Conservation (phyloP, 2,888 invertebrate species). For the Taenaris catops region DNA sequence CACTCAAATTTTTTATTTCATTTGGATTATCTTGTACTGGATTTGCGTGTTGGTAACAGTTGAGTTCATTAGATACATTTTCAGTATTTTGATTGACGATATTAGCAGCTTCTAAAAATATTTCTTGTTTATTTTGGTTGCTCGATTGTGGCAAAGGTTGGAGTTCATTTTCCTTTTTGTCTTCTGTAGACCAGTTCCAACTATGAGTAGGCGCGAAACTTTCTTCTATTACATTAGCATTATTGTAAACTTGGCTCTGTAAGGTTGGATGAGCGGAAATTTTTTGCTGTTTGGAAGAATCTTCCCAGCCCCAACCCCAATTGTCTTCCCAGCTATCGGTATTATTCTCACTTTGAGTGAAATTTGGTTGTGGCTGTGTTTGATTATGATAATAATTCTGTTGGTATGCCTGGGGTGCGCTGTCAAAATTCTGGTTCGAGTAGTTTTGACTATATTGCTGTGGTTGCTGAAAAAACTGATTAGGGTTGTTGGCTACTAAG, state of each 20-base stretch:
- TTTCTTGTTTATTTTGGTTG: slow-evolving; percentile 31
- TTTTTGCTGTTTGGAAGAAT: slow-evolving; percentile 57
- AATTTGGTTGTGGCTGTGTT: slow-evolving; percentile 38
- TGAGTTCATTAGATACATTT: slow-evolving; percentile 24
- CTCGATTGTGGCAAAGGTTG: slow-evolving; percentile 19
- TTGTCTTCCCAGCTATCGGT: slow-evolving; percentile 64
- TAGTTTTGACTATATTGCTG: slow-evolving; percentile 55
- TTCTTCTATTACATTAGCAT: slow-evolving; percentile 76
- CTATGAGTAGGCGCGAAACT: slow-evolving; percentile 78
- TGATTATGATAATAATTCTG: slow-evolving; percentile 53
- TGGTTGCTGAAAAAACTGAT: slow-evolving; percentile 50
- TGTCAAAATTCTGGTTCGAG: slow-evolving; percentile 40
- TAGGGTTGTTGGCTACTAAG: slow-evolving; percentile 47
- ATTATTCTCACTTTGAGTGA: slow-evolving; percentile 38
- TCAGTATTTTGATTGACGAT: too few relatives aligned
- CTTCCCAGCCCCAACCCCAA: slow-evolving; percentile 83
- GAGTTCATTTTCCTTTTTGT: slow-evolving; percentile 46
- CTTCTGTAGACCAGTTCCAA: slow-evolving; percentile 83
- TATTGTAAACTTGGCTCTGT: slow-evolving; percentile 39
- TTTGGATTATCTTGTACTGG: slow-evolving; percentile 33
- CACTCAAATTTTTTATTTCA: slow-evolving; percentile 55
- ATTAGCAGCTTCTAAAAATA: slow-evolving; percentile 29
- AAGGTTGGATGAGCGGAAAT: slow-evolving; percentile 24
- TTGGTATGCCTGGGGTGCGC: slow-evolving; percentile 42
- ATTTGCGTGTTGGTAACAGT: slow-evolving; percentile 29